Evolutionary conservation across 2,888 invertebrate species (phyloP), one percentile per base, ranked within the genome.

Genomic region (Apoda limacodes): DNA sequence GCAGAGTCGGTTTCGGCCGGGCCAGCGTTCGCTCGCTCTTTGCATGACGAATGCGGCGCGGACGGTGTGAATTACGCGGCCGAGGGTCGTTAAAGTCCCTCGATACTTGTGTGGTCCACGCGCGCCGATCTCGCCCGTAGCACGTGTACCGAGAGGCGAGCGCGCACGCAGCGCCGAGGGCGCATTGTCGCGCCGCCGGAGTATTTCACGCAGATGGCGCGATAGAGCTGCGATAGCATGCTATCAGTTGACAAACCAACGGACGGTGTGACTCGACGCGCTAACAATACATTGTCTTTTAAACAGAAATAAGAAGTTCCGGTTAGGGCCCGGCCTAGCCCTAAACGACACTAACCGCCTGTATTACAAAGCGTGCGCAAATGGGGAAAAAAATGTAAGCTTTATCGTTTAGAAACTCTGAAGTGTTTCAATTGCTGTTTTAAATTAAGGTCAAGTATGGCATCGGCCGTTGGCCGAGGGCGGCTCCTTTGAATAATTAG

Each of bases 41-140:
- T 75, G 75, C 75, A 76, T 75, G 76, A 75, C 65, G 70, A 68
- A 58, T 63, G 64, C 63, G 54, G 58, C 63, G n/a, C n/a, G n/a
- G n/a, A n/a, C n/a, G 71, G 75, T 72, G 76, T 72, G 76, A 76
- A 76, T 76, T 76, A 74, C 75, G 72, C 74, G 71, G 50, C 52
- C 65, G 59, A 67, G 59, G 68, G 62, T 72, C 67, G 68, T 69
- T 74, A 70, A 43, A 44, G 48, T 46, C 29, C 23, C 13, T 9
- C 28, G 30, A 30, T 36, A 27, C 25, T n/a, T 14, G 31, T 10
- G n/a, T n/a, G n/a, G n/a, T n/a, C n/a, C n/a, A n/a, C n/a, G n/a
- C n/a, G n/a, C n/a, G n/a, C 5, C 5, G 4, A n/a, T 9, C 14
- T 17, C 6, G n/a, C n/a, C n/a, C 7, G 4, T 19, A 10, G 13